Percentiles rank a stretch among this genome's conserved stretches.
Conservation (phyloP, 2,797 vertebrate genomes). For the Alfaro cultratus region DNA sequence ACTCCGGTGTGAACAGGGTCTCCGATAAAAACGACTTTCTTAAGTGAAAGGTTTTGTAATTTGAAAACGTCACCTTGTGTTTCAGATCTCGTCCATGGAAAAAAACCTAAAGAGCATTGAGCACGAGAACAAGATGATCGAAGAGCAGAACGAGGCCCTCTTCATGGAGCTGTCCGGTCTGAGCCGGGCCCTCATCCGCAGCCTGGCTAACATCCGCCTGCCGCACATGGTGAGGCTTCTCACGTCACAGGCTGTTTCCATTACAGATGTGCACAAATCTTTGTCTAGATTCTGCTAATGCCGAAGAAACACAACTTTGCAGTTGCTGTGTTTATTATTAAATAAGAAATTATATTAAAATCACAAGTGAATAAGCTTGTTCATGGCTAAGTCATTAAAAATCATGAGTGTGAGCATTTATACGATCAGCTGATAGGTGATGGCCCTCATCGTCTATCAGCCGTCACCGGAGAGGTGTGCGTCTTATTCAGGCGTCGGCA, state of each 20-base stretch:
- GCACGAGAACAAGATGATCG: slow-evolving; percentile 97
- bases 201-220: slow-evolving; percentile 96
- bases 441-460: no score
- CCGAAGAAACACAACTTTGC: no score
- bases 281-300: background rate
- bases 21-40: background rate
- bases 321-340: background rate
- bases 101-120: slow-evolving; percentile 97
- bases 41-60: background rate
- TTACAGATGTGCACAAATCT: no score
- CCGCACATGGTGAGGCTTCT: slow-evolving; percentile 91
- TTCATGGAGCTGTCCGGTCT: slow-evolving; percentile 98
- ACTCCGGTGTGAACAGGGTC: background rate
- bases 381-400: no score
- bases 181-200: slow-evolving; percentile 96
- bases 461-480: no score
- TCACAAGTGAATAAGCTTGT: background rate
- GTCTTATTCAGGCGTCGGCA: no score
- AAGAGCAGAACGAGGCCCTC: slow-evolving; percentile 97
- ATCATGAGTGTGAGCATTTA: no score
- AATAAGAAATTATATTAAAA: no score
- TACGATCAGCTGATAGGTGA: no score
- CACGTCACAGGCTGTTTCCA: no score
- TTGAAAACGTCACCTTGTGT: background rate
- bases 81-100: slow-evolving; percentile 97